Evolutionary conservation across 2,113 vertebrate species (phyloP).

Genomic region (Arizona elegans): DNA sequence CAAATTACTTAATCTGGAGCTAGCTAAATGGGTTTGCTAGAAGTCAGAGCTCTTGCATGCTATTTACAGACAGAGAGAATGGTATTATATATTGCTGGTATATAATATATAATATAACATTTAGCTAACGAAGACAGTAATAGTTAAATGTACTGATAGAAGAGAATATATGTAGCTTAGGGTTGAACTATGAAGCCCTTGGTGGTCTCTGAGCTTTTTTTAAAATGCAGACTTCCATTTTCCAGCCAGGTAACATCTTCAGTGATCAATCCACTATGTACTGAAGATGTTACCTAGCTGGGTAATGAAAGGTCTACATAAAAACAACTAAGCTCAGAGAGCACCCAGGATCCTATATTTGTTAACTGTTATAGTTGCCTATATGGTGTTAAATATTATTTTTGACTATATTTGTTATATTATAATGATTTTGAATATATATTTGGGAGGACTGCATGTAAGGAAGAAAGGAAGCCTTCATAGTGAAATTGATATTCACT

Average conservation of each 20-base stretch:
- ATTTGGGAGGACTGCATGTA: not conserved
- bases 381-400: not conserved
- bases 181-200: not conserved
- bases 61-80: conserved; percentile 6
- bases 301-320: not conserved
- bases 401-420: not conserved
- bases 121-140: not conserved
- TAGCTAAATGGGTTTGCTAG: not conserved
- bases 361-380: not conserved
- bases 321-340: not conserved
- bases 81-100: not conserved
- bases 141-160: not conserved
- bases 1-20: not conserved
- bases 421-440: not conserved
- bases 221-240: not conserved
- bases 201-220: not conserved
- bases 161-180: not conserved
- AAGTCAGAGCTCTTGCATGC: not conserved
- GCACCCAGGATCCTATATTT: not conserved
- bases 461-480: not conserved
- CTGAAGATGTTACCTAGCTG: not conserved
- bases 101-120: not conserved
- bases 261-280: not conserved
- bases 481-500: not conserved
- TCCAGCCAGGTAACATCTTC: not conserved